These are phyloP conservation scores for Mimachlamys varia DNA, from an alignment of 2,888 invertebrate species.

Conservation along the genomic window DNA sequence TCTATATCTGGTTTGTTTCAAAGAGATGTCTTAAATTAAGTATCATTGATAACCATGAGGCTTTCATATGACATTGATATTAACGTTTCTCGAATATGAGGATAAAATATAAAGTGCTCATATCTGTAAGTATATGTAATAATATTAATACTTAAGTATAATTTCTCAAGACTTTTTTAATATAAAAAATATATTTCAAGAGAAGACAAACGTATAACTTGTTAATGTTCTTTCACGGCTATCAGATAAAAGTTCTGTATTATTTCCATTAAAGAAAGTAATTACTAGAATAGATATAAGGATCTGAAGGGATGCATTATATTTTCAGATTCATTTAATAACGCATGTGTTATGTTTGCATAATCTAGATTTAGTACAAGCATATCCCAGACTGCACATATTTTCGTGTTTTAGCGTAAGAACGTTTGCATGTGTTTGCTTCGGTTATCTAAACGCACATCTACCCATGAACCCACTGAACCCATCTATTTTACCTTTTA, in stretches of 20 bases:
- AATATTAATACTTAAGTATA: background rate
- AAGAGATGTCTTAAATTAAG: too few relatives aligned
- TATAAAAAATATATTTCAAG: too few relatives aligned
- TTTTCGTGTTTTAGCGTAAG: background rate
- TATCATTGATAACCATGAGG: too few relatives aligned
- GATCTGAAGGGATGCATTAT: too few relatives aligned
- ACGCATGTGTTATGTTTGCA: background rate
- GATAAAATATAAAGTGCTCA: too few relatives aligned
- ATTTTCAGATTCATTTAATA: background rate
- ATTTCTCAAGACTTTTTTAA: too few relatives aligned
- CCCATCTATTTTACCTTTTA: background rate
- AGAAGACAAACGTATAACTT: background rate
- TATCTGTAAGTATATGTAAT: too few relatives aligned
- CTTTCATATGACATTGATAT: too few relatives aligned
- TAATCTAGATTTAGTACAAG: background rate
- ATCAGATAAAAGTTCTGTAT: too few relatives aligned
- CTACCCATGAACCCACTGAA: background rate
- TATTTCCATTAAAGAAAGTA: too few relatives aligned
- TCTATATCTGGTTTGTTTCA: conserved; percentile 13
- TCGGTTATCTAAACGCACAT: background rate
- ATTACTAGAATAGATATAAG: too few relatives aligned
- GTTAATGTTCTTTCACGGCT: background rate
- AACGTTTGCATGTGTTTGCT: background rate
- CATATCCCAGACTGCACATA: background rate
- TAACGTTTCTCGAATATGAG: too few relatives aligned